A percentile compares a stretch with the other conserved stretches of the same genome.
Conservation (phyloP, 1,140 invertebrate species). For the Drosophila erecta region DNA sequence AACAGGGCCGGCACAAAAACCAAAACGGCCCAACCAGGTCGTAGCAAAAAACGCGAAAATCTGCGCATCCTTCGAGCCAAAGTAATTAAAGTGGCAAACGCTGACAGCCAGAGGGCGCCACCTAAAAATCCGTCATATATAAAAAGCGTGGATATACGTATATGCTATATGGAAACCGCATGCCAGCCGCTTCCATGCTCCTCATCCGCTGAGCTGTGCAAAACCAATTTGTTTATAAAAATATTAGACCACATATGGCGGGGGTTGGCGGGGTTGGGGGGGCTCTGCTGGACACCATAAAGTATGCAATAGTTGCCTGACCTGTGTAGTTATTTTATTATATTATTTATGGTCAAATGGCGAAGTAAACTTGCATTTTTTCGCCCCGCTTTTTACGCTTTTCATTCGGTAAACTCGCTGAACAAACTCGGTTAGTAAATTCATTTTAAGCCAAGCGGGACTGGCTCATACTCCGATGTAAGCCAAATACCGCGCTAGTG, state of each 20-base stretch:
- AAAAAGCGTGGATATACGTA: slow-evolving; percentile 9
- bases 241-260: slow-evolving; percentile 64
- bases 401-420: slow-evolving; percentile 23
- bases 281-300: slow-evolving; percentile 47
- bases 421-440: slow-evolving; percentile 79
- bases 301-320: slow-evolving; percentile 75
- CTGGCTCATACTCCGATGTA: slow-evolving; percentile 39
- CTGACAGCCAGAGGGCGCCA: slow-evolving; percentile 43
- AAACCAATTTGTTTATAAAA: slow-evolving; percentile 81
- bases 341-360: slow-evolving; percentile 82
- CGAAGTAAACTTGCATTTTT: slow-evolving; percentile 53
- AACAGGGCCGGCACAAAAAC: slow-evolving; percentile 55
- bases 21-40: slow-evolving; percentile 3
- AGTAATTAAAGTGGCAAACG: slow-evolving; percentile 75
- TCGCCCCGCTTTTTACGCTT: slow-evolving; percentile 14
- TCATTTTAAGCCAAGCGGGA: slow-evolving; percentile 55
- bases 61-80: slow-evolving; percentile 66
- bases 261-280: not conserved
- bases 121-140: slow-evolving; percentile 19
- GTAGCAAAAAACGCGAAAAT: slow-evolving; percentile 39
- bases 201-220: slow-evolving; percentile 46
- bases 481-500: slow-evolving; percentile 70
- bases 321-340: slow-evolving; percentile 83
- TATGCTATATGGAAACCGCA: slow-evolving; percentile 40
- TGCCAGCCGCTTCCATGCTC: not conserved